Conservation (phyloP, 1,140 invertebrate species). For the Bathynomus jamesi region DNA sequence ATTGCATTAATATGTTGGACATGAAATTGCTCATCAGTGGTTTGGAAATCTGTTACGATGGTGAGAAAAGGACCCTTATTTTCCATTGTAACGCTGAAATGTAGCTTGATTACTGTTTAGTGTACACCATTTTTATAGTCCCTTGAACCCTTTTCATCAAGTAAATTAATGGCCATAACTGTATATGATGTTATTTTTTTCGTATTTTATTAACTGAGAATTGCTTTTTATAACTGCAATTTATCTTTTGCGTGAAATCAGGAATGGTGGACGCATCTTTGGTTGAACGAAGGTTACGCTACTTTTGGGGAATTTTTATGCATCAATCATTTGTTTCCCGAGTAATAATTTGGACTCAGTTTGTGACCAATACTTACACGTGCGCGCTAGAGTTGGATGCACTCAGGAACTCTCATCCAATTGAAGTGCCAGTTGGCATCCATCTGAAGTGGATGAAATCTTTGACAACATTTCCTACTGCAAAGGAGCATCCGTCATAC, state of each 20-base stretch:
- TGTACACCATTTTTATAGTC: too few relatives aligned
- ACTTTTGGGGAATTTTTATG: slow-evolving; percentile 70
- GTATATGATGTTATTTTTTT: too few relatives aligned
- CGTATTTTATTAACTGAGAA: too few relatives aligned
- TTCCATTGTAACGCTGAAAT: too few relatives aligned
- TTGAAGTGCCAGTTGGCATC: slow-evolving; percentile 80
- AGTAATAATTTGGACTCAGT: slow-evolving; percentile 92
- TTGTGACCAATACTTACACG: slow-evolving; percentile 62
- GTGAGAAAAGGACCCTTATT: too few relatives aligned
- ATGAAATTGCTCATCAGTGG: slow-evolving; percentile 67
- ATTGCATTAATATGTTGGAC: slow-evolving; percentile 76
- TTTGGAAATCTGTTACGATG: slow-evolving; percentile 56
- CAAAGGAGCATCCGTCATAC: slow-evolving; percentile 87
- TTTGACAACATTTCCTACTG: slow-evolving; percentile 94
- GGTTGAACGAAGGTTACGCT: slow-evolving; percentile 91
- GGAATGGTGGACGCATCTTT: slow-evolving; percentile 58
- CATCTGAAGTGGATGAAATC: slow-evolving; percentile 86
- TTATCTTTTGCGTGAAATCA: too few relatives aligned
- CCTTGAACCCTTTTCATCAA: too few relatives aligned
- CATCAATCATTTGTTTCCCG: slow-evolving; percentile 75
- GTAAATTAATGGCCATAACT: too few relatives aligned
- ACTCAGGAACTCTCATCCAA: slow-evolving; percentile 81
- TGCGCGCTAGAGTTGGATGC: slow-evolving; percentile 70
- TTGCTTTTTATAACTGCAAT: too few relatives aligned
- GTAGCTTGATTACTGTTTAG: too few relatives aligned